Base-by-base conservation (phyloP, 92 coral and sea anemone genomes). In the Muricea muricata region DNA sequence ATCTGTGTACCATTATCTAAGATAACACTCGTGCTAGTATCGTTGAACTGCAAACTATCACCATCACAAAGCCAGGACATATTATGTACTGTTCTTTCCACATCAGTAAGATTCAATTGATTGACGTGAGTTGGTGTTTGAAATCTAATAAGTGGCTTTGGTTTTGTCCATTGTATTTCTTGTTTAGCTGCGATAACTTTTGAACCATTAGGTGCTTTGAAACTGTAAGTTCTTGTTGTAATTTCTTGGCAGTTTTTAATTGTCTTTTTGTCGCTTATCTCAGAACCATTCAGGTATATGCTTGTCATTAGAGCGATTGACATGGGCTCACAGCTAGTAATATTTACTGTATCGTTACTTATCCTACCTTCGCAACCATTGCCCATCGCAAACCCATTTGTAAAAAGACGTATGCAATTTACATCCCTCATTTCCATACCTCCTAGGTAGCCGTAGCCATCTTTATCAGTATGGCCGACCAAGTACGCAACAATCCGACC, bases 291-390 rank as follows among this genome's bases (percentile, higher is more conserved):
- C 6, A 77, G 21, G 50, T 77, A 77, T 3, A 21, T 32, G n/a
- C 68, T 77, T 7, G 5, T 20, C 20, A 50, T 25, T 54, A 26
- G 0, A 8, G 25, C 13, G 1, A 55, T 21, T 75, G 28, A 25
- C 32, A 1, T 60, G 6, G 33, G 30, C 23, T 60, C 68, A 60
- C 68, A 60, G 6, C 68, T 60, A 23, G 68, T 60, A 0, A 29
- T 60, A 63, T 94, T 89, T 24, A 40, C 67, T 21, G 83, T 75
- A 67, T 93, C 94, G 70, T 93, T 96, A 75, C 93, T 94, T 21
- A 90, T 91, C 33, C 24, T 18, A 12, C 90, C 91, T 55, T 94
- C 98, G 41, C 98, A 94, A 35, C 93, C 97, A 28, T 94, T 93
- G 58, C 91, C 98, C 9, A 84, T 75, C 30, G 83, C 79, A 52